Conservation (phyloP, 1,140 invertebrate genomes). For the Heliothis virescens region DNA sequence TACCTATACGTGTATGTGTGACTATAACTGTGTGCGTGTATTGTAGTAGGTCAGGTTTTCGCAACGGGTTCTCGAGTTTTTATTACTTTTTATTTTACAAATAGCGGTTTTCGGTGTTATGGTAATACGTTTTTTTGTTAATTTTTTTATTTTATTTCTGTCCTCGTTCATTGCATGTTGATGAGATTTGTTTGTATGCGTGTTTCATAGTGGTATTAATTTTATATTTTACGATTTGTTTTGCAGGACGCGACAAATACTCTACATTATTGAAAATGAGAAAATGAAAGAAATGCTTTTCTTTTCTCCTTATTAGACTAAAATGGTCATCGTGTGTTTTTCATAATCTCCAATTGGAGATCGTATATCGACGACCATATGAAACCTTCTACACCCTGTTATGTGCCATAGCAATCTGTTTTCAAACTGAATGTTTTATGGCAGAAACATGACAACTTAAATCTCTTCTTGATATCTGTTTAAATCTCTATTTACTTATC, state of each 20-base stretch:
- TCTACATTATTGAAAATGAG: not conserved
- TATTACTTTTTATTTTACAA: no score
- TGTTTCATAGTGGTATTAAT: not conserved
- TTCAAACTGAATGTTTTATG: no score
- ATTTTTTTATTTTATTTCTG: not conserved
- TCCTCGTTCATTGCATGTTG: not conserved
- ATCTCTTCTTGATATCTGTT: no score
- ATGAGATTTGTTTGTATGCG: slow-evolving; percentile 1
- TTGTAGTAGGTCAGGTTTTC: slow-evolving; percentile 62
- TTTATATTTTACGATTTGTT: not conserved
- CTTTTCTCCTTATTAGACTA: no score
- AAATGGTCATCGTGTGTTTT: no score
- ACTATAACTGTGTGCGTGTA: slow-evolving; percentile 15
- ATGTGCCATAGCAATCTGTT: no score
- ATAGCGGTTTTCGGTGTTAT: not conserved
- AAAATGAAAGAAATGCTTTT: no score
- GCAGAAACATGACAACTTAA: no score
- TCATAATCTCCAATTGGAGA: no score
- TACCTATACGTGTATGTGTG: slow-evolving; percentile 16
- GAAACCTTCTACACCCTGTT: no score
- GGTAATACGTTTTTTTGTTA: not conserved
- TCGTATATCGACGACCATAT: no score
- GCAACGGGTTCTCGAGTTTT: slow-evolving; percentile 42
- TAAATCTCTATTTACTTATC: no score
- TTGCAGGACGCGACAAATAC: not conserved